Base-by-base conservation (phyloP, 53 echinoderm and acorn worm species). In the Actinopyga echinites region DNA sequence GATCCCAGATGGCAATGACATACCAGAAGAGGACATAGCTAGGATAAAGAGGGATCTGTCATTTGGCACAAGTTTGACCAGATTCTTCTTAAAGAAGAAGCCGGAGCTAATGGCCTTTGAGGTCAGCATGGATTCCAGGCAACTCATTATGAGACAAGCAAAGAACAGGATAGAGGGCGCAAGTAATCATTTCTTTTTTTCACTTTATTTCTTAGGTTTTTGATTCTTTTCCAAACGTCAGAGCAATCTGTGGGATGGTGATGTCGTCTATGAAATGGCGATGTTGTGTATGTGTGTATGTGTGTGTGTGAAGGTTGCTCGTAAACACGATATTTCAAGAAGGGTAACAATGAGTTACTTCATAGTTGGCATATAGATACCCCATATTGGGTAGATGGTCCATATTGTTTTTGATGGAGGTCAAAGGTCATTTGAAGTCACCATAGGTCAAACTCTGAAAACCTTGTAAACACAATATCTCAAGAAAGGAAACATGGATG, bases 71-170 rank as follows among this genome's bases (percentile, higher is more conserved):
- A 87, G 92, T 62, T 33, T 97, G 79, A 94, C 94, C 19, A 83
- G 92, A 43, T 97, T 97, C 74, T 94, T 85, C 64, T 71, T 71
- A 36, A 91, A 75, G 64, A 89, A 86, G 57, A 83, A 69, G 79
- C 97, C 97, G 8, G 97, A 97, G 79, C 86, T 80, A 49, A 94
- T 90, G 85, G 84, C 92, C 20, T 94, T 97, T 75, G 92, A 97
- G 83, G 85, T 97, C 59, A 86, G 89, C 59, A 85, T 94, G 79
- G 97, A 97, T 53, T 89, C 97, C 29, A 61, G 90, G 57, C 97
- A 94, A 78, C 84, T 97, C 40, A 84, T 97, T 8, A 92, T 94
- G 94, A 61, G 88, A n/a, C 85, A 88, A 4, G 81, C 74, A 6
- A 85, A 94, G 13, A 87, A 87, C 34, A 79, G 94, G 32, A 81